Percentiles rank a stretch among this genome's conserved stretches.
phyloP scores from a whole-genome alignment of 1,140 invertebrate species.

The Chrysomallon squamiferum region DNA sequence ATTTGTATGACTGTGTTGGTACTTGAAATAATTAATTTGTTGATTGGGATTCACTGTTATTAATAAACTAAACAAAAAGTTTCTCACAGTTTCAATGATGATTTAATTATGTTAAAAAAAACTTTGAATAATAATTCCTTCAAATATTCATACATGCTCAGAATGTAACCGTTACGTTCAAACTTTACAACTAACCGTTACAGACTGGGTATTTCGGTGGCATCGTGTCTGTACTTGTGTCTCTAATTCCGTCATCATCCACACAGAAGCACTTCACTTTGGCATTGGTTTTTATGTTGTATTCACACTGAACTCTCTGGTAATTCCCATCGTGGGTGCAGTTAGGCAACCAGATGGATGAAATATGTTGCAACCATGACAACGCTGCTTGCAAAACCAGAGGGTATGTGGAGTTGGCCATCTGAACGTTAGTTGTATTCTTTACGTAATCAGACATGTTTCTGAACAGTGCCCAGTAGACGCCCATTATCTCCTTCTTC shows the following conservation, averaged over 20 bases:
- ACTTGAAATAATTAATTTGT: too few species aligned
- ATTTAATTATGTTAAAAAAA: too few species aligned
- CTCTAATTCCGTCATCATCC: neutral
- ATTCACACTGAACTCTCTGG: conserved; percentile 12
- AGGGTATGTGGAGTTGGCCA: neutral
- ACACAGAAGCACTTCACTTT: conserved; percentile 10
- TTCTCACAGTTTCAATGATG: too few species aligned
- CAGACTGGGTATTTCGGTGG: neutral
- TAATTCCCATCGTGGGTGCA: neutral
- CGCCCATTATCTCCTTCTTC: neutral
- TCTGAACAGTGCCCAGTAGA: neutral
- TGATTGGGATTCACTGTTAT: too few species aligned
- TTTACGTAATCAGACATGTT: neutral
- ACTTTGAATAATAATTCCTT: too few species aligned
- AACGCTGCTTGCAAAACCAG: neutral
- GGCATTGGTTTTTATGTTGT: conserved; percentile 1
- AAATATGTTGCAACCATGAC: neutral
- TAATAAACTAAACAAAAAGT: too few species aligned
- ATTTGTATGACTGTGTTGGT: too few species aligned
- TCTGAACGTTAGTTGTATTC: neutral
- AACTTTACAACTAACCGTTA: neutral
- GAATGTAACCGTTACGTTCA: too few species aligned
- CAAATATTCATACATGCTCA: too few species aligned
- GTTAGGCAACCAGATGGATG: neutral
- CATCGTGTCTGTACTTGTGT: neutral